Percentiles rank a stretch among this genome's conserved stretches.
Conservation (phyloP, 2,797 vertebrate species). For the Chiloscyllium punctatum region DNA sequence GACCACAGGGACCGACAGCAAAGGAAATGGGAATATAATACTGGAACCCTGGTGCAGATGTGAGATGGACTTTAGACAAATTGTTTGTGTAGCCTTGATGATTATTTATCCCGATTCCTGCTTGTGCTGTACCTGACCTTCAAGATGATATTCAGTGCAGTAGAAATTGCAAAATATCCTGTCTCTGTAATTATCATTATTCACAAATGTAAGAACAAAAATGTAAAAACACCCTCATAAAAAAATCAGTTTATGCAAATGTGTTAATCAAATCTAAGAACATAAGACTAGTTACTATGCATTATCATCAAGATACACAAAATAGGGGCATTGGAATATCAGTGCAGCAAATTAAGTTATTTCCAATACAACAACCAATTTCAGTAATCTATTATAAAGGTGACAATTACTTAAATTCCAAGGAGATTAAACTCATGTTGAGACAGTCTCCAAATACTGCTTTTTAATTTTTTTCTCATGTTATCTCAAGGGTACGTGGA, state of each 20-base stretch:
- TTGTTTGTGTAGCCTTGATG: neutral
- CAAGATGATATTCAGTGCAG: neutral
- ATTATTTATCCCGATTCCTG: neutral
- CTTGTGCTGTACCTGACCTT: neutral
- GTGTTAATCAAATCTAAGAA: neutral
- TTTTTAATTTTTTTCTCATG: neutral
- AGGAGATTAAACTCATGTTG: neutral
- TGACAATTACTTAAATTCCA: neutral
- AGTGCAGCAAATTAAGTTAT: neutral
- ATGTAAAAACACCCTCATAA: neutral
- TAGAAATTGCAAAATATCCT: neutral
- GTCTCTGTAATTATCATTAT: neutral
- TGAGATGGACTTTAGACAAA: neutral
- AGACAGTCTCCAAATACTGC: no score
- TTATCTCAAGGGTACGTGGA: neutral
- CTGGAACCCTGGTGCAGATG: neutral
- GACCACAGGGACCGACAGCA: neutral
- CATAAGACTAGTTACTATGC: neutral
- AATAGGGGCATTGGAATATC: neutral
- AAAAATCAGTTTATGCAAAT: neutral
- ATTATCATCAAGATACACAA: neutral
- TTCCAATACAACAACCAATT: neutral
- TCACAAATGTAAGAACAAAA: neutral
- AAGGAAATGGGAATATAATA: neutral
- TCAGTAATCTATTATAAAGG: neutral